Evolutionary conservation across 2,888 invertebrate genomes (phyloP).

Genomic region (Synergus japonicus): DNA sequence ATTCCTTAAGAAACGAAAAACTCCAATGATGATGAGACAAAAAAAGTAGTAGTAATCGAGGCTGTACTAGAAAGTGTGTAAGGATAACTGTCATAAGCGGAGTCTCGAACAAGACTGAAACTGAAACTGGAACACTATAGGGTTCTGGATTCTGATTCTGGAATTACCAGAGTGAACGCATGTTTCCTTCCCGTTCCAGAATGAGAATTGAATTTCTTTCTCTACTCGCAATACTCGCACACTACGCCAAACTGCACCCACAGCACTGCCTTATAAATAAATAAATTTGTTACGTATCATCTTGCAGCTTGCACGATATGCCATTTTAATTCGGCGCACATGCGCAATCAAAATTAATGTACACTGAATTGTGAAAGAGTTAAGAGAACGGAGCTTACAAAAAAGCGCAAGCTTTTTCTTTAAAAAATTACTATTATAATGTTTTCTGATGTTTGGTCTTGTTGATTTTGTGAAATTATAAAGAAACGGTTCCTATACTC

Average conservation of each 20-base stretch:
- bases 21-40: background rate
- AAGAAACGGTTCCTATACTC: background rate
- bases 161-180: conserved; percentile 1
- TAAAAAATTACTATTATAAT: background rate
- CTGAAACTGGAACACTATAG: background rate
- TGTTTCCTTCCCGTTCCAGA: conserved; percentile 5
- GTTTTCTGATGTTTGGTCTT: background rate
- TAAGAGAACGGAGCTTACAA: background rate
- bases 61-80: background rate
- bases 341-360: background rate
- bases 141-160: no score
- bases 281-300: background rate
- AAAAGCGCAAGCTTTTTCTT: background rate
- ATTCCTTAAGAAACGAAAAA: background rate
- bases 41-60: background rate
- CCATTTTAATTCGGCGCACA: background rate
- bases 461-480: background rate
- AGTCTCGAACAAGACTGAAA: background rate
- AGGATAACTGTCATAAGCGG: background rate
- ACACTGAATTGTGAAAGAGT: background rate
- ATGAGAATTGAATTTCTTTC: conserved; percentile 9
- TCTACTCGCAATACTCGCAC: background rate
- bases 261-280: background rate
- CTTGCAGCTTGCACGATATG: background rate
- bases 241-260: conserved; percentile 1